Percentiles rank a stretch among this genome's conserved stretches.
These are phyloP conservation scores for Peromyscus nudipes DNA, from an alignment of 2,797 vertebrate genomes.

Conservation along the genomic window DNA sequence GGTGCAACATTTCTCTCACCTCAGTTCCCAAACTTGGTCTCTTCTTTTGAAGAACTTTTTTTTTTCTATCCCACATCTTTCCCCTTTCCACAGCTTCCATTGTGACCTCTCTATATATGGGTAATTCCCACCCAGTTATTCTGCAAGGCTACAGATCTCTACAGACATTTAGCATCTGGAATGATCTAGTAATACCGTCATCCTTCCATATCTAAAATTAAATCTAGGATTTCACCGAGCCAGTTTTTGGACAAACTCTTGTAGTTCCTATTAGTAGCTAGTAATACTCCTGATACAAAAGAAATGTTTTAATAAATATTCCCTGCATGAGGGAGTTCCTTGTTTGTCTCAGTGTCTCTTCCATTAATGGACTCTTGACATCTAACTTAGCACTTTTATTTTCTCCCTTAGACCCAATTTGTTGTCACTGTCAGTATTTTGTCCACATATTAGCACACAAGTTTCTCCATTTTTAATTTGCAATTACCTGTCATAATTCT, in stretches of 20 bases:
- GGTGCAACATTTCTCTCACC: neutral
- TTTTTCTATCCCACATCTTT: neutral
- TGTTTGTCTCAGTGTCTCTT: neutral
- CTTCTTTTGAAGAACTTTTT: neutral
- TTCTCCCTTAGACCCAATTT: neutral
- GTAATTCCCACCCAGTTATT: neutral
- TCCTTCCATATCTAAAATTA: neutral
- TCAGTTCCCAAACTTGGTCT: conserved; percentile 36
- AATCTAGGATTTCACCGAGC: neutral
- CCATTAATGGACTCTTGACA: neutral
- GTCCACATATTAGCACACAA: neutral
- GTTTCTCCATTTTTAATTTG: conserved; percentile 5
- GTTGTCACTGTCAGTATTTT: neutral
- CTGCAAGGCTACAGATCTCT: neutral
- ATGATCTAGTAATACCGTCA: neutral
- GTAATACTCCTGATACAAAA: neutral
- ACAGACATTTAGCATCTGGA: neutral
- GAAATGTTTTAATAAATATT: neutral
- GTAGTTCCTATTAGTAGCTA: neutral
- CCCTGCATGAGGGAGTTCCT: neutral
- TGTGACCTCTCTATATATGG: neutral
- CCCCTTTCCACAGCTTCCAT: neutral
- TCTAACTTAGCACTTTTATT: conserved; percentile 29
- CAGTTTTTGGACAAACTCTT: neutral
- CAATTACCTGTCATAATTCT: neutral